These are phyloP conservation scores for Syngnathus floridae DNA, from an alignment of 2,113 vertebrate species.

Conservation along the genomic window DNA sequence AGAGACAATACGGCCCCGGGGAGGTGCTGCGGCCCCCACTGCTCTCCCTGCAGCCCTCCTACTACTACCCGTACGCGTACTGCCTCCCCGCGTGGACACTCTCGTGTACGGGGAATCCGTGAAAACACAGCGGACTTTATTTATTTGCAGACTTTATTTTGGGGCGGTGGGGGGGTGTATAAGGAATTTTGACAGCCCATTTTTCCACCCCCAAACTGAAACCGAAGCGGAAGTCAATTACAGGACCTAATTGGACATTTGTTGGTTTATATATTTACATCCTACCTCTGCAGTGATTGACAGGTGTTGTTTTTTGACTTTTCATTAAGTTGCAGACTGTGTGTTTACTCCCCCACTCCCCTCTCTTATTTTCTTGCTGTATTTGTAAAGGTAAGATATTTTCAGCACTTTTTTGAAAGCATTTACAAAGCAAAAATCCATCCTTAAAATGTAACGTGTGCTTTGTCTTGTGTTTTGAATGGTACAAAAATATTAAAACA, in stretches of 20 bases:
- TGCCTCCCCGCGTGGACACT: conserved; percentile 95
- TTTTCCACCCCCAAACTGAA: background rate
- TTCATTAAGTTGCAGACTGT: conserved; percentile 48
- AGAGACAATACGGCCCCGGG: conserved; percentile 92
- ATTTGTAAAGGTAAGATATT: conserved; percentile 68
- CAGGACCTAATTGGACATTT: conserved; percentile 27
- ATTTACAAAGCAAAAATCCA: conserved; percentile 25
- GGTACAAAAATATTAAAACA: conserved; percentile 62
- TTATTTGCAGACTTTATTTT: conserved; percentile 1
- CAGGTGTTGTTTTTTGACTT: conserved; percentile 55
- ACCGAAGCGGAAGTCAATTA: conserved; percentile 11
- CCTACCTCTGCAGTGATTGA: conserved; percentile 65
- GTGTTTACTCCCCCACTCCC: conserved; percentile 24
- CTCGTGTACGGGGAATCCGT: conserved; percentile 79
- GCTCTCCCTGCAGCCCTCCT: conserved; percentile 84
- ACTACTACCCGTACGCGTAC: conserved; percentile 93
- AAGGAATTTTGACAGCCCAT: background rate
- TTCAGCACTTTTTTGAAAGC: conserved; percentile 64
- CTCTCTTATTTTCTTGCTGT: conserved; percentile 44
- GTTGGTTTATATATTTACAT: conserved; percentile 52
- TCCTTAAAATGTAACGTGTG: conserved; percentile 51
- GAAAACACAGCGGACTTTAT: conserved; percentile 10
- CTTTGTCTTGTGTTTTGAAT: conserved; percentile 56
- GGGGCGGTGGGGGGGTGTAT: too few relatives aligned
- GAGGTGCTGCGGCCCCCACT: conserved; percentile 87